phyloP scores from a whole-genome alignment of 2,113 vertebrate genomes.

The Lates calcarifer region DNA sequence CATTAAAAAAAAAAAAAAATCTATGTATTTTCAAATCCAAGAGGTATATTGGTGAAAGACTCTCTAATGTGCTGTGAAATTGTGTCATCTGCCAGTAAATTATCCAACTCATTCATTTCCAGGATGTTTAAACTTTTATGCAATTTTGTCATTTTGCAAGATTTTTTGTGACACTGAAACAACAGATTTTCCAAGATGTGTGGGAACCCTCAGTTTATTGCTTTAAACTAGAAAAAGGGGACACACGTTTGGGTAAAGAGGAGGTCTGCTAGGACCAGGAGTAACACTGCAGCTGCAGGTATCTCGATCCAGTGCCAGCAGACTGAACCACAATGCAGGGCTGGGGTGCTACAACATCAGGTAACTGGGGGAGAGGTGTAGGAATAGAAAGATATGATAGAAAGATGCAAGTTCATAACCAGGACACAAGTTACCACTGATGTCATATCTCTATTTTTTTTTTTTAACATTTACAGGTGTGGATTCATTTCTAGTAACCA shows the following conservation, averaged over 20 bases:
- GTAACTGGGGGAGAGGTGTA: conserved; percentile 12
- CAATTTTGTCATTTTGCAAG: neutral
- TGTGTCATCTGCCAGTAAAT: neutral
- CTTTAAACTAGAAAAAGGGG: neutral
- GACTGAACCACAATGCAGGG: neutral
- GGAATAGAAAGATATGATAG: conserved; percentile 68
- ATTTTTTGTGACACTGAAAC: neutral
- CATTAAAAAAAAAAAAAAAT: no score
- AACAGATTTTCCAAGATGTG: neutral
- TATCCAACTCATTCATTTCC: neutral
- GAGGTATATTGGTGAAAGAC: neutral
- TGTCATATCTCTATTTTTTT: neutral
- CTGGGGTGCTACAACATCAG: conserved; percentile 45
- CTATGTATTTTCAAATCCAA: neutral
- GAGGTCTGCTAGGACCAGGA: neutral
- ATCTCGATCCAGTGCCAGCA: neutral
- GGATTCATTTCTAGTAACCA: neutral
- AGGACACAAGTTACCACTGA: neutral
- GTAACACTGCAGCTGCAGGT: neutral
- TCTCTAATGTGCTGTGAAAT: neutral
- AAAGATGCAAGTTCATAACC: conserved; percentile 90
- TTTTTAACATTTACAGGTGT: neutral
- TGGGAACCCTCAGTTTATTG: neutral
- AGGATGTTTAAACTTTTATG: neutral
- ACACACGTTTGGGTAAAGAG: neutral